phyloP scores from a whole-genome alignment of 2,888 invertebrate species.

The Crioceris asparagi region DNA sequence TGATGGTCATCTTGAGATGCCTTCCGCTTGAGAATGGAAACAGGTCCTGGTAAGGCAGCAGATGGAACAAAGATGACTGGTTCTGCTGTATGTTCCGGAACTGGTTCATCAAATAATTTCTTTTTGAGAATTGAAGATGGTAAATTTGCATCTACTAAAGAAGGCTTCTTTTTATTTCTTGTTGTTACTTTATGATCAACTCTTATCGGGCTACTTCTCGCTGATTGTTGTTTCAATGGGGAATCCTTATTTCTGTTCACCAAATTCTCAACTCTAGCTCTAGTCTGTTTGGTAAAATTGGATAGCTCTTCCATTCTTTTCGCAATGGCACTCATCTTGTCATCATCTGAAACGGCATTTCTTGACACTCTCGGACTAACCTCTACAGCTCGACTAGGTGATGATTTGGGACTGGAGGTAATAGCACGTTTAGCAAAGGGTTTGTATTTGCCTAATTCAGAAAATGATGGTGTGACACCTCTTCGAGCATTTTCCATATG shows the following conservation, averaged over 20 bases:
- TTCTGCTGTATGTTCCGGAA: slow-evolving; percentile 12
- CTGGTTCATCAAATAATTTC: slow-evolving; percentile 45
- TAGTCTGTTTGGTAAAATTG: slow-evolving; percentile 53
- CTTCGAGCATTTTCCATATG: slow-evolving; percentile 38
- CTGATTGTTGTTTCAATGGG: slow-evolving; percentile 18
- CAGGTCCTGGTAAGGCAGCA: slow-evolving; percentile 32
- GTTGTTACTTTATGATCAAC: slow-evolving; percentile 7
- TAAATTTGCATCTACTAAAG: slow-evolving; percentile 10
- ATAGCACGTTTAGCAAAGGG: slow-evolving; percentile 19
- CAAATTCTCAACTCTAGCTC: slow-evolving; percentile 57
- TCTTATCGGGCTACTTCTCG: slow-evolving; percentile 14
- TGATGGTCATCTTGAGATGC: slow-evolving; percentile 39
- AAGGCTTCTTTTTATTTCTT: slow-evolving; percentile 11
- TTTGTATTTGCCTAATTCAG: slow-evolving; percentile 28
- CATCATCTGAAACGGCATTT: slow-evolving; percentile 16
- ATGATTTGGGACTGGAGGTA: slow-evolving; percentile 21
- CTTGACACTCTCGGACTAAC: slow-evolving; percentile 6
- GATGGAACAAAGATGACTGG: no score
- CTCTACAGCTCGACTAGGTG: slow-evolving; percentile 11
- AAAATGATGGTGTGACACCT: slow-evolving; percentile 26
- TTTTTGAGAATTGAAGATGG: slow-evolving; percentile 55
- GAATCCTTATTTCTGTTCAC: slow-evolving; percentile 35
- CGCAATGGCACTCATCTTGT: slow-evolving; percentile 30
- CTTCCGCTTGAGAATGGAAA: slow-evolving; percentile 50
- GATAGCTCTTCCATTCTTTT: slow-evolving; percentile 55